A percentile compares a stretch with the other conserved stretches of the same genome.
phyloP scores from a whole-genome alignment of 2,888 invertebrate species.

The Drosophila pseudotakahashii region DNA sequence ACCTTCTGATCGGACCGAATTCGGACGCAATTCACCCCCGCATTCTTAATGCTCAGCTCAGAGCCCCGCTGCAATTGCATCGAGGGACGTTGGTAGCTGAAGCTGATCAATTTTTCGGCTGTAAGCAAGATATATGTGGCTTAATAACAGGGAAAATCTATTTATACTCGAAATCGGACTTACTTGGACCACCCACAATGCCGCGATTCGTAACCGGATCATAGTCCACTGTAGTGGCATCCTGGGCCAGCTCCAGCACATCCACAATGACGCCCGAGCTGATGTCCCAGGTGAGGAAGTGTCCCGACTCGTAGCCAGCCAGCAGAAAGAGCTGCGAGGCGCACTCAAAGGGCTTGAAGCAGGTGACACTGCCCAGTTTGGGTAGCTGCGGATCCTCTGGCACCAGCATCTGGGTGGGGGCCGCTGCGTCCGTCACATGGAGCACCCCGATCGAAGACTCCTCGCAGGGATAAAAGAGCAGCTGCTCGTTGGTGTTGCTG shows the following conservation, averaged over 20 bases:
- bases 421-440: slow-evolving; percentile 83
- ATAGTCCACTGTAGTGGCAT: slow-evolving; percentile 90
- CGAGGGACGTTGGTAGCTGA: slow-evolving; percentile 81
- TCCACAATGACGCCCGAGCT: slow-evolving; percentile 85
- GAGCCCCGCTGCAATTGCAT: slow-evolving; percentile 86
- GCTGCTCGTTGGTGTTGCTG: slow-evolving; percentile 81
- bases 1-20: slow-evolving; percentile 90
- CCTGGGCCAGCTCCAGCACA: slow-evolving; percentile 85
- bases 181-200: slow-evolving; percentile 86
- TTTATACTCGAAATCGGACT: slow-evolving; percentile 25
- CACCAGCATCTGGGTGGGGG: slow-evolving; percentile 81
- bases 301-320: slow-evolving; percentile 90
- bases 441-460: slow-evolving; percentile 85
- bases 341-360: slow-evolving; percentile 85
- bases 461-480: slow-evolving; percentile 88
- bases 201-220: slow-evolving; percentile 88
- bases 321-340: slow-evolving; percentile 86
- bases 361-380: slow-evolving; percentile 86
- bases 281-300: slow-evolving; percentile 89
- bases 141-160: neutral
- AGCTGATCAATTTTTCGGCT: slow-evolving; percentile 79
- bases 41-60: slow-evolving; percentile 89
- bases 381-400: slow-evolving; percentile 80
- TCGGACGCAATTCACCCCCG: slow-evolving; percentile 89
- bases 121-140: neutral